Conservation (phyloP, 2,797 vertebrate species). For the Coreius guichenoti region DNA sequence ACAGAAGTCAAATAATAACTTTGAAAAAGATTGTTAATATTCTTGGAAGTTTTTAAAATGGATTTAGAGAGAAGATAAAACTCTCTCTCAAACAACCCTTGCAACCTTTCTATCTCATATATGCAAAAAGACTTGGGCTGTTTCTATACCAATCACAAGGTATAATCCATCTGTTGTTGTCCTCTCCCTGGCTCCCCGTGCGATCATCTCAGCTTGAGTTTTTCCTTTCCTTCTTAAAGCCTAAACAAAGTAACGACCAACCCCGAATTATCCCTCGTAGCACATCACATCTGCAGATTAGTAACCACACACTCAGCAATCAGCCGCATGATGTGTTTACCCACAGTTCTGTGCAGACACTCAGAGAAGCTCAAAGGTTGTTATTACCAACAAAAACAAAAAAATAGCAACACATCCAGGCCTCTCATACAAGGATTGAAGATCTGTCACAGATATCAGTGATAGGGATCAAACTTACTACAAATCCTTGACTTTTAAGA, state of each 20-base stretch:
- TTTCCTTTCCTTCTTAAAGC: slow-evolving; percentile 39
- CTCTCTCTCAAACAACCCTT: slow-evolving; percentile 25
- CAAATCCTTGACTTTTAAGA: slow-evolving; percentile 28
- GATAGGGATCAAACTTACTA: slow-evolving; percentile 3
- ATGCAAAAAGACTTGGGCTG: slow-evolving; percentile 29
- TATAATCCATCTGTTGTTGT: slow-evolving; percentile 53
- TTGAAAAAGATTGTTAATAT: slow-evolving; percentile 35
- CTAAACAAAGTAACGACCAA: slow-evolving; percentile 48
- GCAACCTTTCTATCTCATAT: slow-evolving; percentile 16
- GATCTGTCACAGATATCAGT: background rate
- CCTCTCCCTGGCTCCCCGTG: slow-evolving; percentile 35
- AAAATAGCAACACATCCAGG: slow-evolving; percentile 16
- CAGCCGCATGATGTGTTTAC: slow-evolving; percentile 51
- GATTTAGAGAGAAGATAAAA: slow-evolving; percentile 47
- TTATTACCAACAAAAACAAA: background rate
- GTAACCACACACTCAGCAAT: slow-evolving; percentile 52
- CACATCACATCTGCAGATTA: slow-evolving; percentile 58
- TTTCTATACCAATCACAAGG: slow-evolving; percentile 51
- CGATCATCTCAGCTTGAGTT: slow-evolving; percentile 48
- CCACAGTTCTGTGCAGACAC: slow-evolving; percentile 42
- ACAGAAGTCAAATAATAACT: slow-evolving; percentile 21
- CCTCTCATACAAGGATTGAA: slow-evolving; percentile 14
- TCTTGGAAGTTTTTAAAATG: slow-evolving; percentile 47
- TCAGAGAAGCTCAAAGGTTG: slow-evolving; percentile 25
- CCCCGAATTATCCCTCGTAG: slow-evolving; percentile 52